Base-by-base conservation (phyloP, 2,888 invertebrate genomes). In the Rhopalosiphum nymphaeae region DNA sequence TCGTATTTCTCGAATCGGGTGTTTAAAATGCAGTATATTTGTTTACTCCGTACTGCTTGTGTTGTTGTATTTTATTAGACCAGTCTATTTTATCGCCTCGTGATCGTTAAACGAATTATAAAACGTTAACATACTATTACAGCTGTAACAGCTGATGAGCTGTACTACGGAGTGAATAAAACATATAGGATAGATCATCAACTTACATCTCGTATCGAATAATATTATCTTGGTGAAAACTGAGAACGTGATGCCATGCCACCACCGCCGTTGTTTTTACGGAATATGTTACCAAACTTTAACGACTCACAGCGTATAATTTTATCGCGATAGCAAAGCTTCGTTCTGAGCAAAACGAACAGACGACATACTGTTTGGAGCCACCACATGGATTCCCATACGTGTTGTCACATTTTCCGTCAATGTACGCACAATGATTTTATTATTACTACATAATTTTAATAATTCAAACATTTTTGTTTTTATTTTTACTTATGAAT, bases 71-170 rank as follows among this genome's bases (percentile, higher is more conserved):
- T 78, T 78, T 78, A 78, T 78, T 78, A 78, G 78, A 78, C 78
- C 78, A 36, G 78, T 78, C 78, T 21, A 78, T 78, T 78, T 78
- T 78, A 78, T 78, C 36, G 78, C 78, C 78, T 36, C 78, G 36
- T 21, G 78, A 25, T 78, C 78, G 78, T 78, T 78, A 78, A 78
- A 78, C 78, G 78, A 78, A 78, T 78, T 78, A 36, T 78, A 78
- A 36, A 78, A 78, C 78, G 78, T 78, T 36, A 78, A 78, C 78
- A 78, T 78, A 78, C 78, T 78, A 78, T 78, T 78, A 78, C 78
- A 78, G 78, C 21, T 78, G 78, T 78, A 78, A 78, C 78, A 78
- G 78, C 78, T 78, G 78, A 78, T 78, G 78, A 78, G 78, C 78
- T 78, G 78, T 78, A n/a, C 53, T 67, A 78, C 36, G 21, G 78